A percentile compares a stretch with the other conserved stretches of the same genome.
Evolutionary conservation across 2,888 invertebrate genomes (phyloP).

Genomic region (Phengaris alcon): DNA sequence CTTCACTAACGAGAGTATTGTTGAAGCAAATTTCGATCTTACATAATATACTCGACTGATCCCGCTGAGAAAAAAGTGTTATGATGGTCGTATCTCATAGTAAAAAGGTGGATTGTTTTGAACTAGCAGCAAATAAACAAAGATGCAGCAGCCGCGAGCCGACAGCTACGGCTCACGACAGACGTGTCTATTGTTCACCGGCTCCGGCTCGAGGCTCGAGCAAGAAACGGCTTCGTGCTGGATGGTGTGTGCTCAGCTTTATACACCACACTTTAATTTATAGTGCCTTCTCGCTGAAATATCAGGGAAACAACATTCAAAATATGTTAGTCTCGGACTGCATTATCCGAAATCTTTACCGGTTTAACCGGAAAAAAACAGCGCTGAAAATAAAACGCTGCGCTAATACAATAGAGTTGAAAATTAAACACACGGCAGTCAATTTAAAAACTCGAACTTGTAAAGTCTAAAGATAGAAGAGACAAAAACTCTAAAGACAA

Average conservation of each 20-base stretch:
- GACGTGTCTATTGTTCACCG: background rate
- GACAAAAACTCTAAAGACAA: no score
- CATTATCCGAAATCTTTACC: no score
- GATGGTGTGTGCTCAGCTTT: background rate
- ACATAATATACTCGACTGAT: background rate
- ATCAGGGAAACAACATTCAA: no score
- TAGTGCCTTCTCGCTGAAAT: no score
- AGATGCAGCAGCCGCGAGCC: background rate
- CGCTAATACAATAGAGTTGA: no score
- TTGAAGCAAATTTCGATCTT: background rate
- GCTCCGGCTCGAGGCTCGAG: background rate
- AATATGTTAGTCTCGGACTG: no score
- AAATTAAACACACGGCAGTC: no score
- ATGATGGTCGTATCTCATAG: background rate
- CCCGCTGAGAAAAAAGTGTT: background rate
- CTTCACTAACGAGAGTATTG: background rate
- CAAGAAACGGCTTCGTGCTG: background rate
- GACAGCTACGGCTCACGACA: background rate
- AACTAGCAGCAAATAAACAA: background rate
- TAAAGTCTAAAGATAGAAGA: no score
- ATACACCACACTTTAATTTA: background rate
- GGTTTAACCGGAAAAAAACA: no score
- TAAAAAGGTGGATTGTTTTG: background rate
- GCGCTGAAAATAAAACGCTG: no score
- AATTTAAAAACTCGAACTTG: no score